These are phyloP conservation scores for Mycteria americana DNA, from an alignment of 2,797 vertebrate genomes.

Conservation along the genomic window DNA sequence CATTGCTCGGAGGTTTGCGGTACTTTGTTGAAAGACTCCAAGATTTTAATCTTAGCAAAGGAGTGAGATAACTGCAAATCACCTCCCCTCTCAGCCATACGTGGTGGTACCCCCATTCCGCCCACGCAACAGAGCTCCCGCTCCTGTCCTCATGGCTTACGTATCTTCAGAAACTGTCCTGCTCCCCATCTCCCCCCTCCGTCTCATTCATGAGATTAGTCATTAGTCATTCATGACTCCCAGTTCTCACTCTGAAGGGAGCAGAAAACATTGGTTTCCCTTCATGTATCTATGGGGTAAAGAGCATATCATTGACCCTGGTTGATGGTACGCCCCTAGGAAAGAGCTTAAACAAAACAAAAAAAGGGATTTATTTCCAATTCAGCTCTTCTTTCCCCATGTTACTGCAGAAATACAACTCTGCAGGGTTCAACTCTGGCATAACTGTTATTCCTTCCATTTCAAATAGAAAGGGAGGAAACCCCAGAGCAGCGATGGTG, in stretches of 20 bases:
- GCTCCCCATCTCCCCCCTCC: not conserved
- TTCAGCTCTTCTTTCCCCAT: not conserved
- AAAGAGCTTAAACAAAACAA: not conserved
- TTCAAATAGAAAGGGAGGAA: not conserved
- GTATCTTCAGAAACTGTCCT: not conserved
- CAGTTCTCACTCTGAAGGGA: not conserved
- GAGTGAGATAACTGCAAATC: not conserved
- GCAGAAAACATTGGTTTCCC: not conserved
- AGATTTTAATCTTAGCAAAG: not conserved
- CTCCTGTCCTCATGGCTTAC: not conserved
- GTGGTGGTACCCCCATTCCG: not conserved
- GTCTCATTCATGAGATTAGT: not conserved
- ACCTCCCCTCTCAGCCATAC: not conserved
- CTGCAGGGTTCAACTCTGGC: not conserved
- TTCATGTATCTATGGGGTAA: not conserved
- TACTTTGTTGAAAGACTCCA: not conserved
- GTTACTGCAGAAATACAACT: not conserved
- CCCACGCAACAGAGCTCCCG: not conserved
- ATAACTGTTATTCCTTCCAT: not conserved
- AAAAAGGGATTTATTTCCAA: not conserved
- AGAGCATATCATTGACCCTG: not conserved
- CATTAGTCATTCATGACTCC: not conserved
- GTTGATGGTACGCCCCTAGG: not conserved
- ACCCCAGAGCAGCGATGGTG: too few relatives aligned
- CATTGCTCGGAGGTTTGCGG: not conserved